These are phyloP conservation scores for Mythimna vitellina DNA, from an alignment of 2,888 invertebrate genomes.

Conservation along the genomic window DNA sequence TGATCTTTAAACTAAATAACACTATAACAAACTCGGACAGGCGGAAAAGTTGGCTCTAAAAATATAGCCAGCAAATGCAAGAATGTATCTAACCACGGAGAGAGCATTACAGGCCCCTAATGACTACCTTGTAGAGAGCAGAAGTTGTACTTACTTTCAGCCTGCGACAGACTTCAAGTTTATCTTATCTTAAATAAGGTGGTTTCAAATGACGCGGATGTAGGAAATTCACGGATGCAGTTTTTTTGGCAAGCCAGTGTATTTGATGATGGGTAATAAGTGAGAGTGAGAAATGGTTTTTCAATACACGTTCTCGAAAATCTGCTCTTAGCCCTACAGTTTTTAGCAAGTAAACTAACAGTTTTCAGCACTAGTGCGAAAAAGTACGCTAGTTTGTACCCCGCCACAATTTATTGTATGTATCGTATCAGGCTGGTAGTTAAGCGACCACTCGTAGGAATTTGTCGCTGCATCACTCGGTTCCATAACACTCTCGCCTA, in stretches of 20 bases:
- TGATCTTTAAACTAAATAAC: not conserved
- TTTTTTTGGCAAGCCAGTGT: not conserved
- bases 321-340: too few relatives aligned
- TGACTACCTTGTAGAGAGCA: slow-evolving; percentile 82
- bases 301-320: too few relatives aligned
- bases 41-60: slow-evolving; percentile 46
- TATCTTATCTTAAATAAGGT: slow-evolving; percentile 83
- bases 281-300: not conserved
- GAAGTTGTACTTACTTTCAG: slow-evolving; percentile 80
- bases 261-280: not conserved
- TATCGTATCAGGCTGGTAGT: too few relatives aligned
- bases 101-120: slow-evolving; percentile 72
- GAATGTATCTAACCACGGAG: slow-evolving; percentile 54
- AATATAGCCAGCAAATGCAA: slow-evolving; percentile 50
- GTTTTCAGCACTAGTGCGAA: too few relatives aligned
- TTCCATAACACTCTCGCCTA: too few relatives aligned
- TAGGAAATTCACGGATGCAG: slow-evolving; percentile 32
- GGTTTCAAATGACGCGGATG: slow-evolving; percentile 70
- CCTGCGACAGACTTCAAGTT: slow-evolving; percentile 73
- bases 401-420: too few relatives aligned
- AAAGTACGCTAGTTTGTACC: too few relatives aligned
- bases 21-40: slow-evolving; percentile 22
- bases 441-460: too few relatives aligned
- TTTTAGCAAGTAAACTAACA: too few relatives aligned
- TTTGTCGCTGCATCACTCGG: too few relatives aligned